Base-by-base conservation (phyloP, 2,888 invertebrate genomes). In the Beris chalybata region DNA sequence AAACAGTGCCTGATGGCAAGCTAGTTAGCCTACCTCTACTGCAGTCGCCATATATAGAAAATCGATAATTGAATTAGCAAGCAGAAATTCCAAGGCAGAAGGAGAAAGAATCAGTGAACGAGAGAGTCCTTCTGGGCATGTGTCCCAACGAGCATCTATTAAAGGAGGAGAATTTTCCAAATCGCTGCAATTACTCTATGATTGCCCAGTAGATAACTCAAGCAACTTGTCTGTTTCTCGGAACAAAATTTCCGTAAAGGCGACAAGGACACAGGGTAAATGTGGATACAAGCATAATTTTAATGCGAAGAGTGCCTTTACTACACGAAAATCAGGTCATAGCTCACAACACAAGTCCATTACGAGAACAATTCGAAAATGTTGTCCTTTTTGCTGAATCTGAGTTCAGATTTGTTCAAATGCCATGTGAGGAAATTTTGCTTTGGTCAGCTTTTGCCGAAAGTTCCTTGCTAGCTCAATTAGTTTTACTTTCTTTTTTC, bases 1-100 rank as follows among this genome's bases (percentile, higher is more conserved):
- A 48, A 48, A 48, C 48, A 38, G 30, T 59, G 59, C 59, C 59
- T 12, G 50, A 59, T 59, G 1, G 4, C n/a, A n/a, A 2, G 12
- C 13, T 38, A 48, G 22, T 22, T 22, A 22, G 22, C 22, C 22
- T 22, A 22, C 22, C 22, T 22, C 22, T 22, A 22, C 22, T 22
- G 22, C 29, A n/a, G n/a, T n/a, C 29, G 22, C 4, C 31, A 13
- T 32, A 48, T 32, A 59, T 59, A 32, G 31, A 13, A 59, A 59
- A 59, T 59, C 59, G 12, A 59, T 59, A 59, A 59, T 59, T 32
- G 12, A 38, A 59, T 59, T 59, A 59, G 59, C 15, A 32, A 48
- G 48, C 22, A 22, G 22, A 22, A 22, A 22, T 22, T 22, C 31
- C 11, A 31, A 59, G 5, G 15, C 9, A 12, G 12, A 29, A 22